Conservation (phyloP, 2,797 vertebrate genomes). For the Thunnus albacares region DNA sequence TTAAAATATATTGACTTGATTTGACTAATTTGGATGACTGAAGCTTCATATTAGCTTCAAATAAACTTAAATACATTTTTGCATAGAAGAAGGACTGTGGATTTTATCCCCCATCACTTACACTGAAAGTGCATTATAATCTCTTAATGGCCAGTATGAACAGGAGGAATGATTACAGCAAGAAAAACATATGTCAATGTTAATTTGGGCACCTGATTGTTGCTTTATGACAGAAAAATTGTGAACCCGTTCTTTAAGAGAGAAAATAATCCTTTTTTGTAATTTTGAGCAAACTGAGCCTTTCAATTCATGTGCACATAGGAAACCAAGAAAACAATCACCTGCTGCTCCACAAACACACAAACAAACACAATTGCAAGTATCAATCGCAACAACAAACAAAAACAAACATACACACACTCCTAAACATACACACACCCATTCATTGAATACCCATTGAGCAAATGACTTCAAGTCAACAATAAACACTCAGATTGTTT, state of each 20-base stretch:
- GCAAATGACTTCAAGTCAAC: slow-evolving; percentile 77
- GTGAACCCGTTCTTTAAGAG: too few relatives aligned
- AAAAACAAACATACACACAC: slow-evolving; percentile 75
- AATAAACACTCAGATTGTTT: slow-evolving; percentile 84
- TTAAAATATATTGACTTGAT: too few relatives aligned
- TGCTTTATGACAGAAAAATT: too few relatives aligned
- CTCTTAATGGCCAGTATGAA: too few relatives aligned
- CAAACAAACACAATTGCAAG: slow-evolving; percentile 59
- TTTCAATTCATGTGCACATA: slow-evolving; percentile 55
- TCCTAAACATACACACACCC: slow-evolving; percentile 70
- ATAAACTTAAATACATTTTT: too few relatives aligned
- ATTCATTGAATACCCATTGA: slow-evolving; percentile 75
- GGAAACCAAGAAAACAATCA: slow-evolving; percentile 54
- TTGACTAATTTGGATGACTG: too few relatives aligned
- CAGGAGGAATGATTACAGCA: too few relatives aligned
- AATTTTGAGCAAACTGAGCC: neutral
- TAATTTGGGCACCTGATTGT: too few relatives aligned
- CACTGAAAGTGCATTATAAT: neutral
- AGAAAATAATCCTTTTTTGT: neutral
- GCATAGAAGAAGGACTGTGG: neutral
- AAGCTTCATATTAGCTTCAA: too few relatives aligned
- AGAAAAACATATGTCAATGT: too few relatives aligned
- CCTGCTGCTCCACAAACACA: slow-evolving; percentile 45
- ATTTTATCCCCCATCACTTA: neutral
- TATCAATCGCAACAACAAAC: slow-evolving; percentile 68